Evolutionary conservation across 2,113 vertebrate genomes (phyloP), one percentile per base, ranked within the genome.

Genomic region (Salminus brasiliensis): DNA sequence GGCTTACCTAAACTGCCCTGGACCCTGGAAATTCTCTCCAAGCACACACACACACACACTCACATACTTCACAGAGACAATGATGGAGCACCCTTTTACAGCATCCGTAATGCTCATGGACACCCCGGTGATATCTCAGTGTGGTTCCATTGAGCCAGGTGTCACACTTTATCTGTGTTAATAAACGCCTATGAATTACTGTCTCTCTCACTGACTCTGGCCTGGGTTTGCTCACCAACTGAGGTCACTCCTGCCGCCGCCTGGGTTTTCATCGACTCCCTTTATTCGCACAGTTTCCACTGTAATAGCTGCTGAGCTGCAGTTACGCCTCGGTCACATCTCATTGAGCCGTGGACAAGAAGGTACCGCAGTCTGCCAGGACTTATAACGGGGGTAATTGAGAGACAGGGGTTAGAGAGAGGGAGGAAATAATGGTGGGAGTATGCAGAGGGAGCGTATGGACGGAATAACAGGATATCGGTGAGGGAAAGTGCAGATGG

Each of bases 331-430:
- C 60, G 36, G 62, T 49, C 41, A 69, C 11, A 8, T 53, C 72
- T 73, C 72, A 75, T 72, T 75, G 47, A 59, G 59, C 72, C 23
- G 65, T 49, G 25, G 36, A 71, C 49, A 41, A 49, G n/a, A 67
- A 73, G 30, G 25, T 23, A 57, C 15, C 69, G 69, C 60, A 67
- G 36, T 74, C 65, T 65, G 72, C 66, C 81, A 62, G 72, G 63
- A 63, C 21, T 23, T 71, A 57, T 52, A 71, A 59, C 43, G 41
- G 23, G 21, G 41, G 55, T 72, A 77, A 73, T 59, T 71, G 68
- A 4, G 11, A 57, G 34, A 73, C 36, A 45, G 55, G 32, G 45
- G 18, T 32, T 11, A 63, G 29, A 43, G 41, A 60, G 43, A 27
- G 32, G 34, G 45, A 45, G 16, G 32, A 66, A 27, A 4, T 2